Conservation (phyloP, 1,140 invertebrate species). For the Zaprionus taronus region DNA sequence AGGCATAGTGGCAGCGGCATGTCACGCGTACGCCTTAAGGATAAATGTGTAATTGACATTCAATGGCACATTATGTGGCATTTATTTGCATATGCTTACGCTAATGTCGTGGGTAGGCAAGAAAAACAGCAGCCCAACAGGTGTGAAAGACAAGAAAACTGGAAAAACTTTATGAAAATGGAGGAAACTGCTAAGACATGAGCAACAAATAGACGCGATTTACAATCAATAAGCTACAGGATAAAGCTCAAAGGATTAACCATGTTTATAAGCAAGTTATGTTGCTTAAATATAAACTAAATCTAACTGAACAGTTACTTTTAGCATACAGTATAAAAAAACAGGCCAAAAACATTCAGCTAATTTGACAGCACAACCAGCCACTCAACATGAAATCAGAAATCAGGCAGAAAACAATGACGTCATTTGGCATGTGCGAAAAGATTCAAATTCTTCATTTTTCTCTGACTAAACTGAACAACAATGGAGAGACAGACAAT, state of each 20-base stretch:
- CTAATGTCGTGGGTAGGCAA: constrained; percentile 43
- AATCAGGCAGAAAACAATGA: constrained; percentile 55
- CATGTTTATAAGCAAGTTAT: no score
- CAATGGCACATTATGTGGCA: constrained; percentile 69
- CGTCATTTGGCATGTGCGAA: constrained; percentile 70
- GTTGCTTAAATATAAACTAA: no score
- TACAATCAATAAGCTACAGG: background rate
- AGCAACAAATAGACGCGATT: background rate
- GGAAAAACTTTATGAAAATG: background rate
- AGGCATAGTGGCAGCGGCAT: background rate
- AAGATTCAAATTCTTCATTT: constrained; percentile 61
- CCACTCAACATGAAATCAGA: background rate
- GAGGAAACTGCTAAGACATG: background rate
- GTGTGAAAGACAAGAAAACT: background rate
- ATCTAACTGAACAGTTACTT: background rate
- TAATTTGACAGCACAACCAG: constrained; percentile 32
- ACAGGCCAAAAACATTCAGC: background rate
- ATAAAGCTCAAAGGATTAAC: no score
- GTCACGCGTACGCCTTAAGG: constrained; percentile 23
- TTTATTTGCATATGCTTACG: constrained; percentile 66
- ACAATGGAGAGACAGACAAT: constrained; percentile 31
- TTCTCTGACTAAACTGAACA: constrained; percentile 39
- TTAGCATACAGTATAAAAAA: background rate
- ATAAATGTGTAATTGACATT: constrained; percentile 73
- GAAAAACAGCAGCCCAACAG: constrained; percentile 19